A percentile compares a stretch with the other conserved stretches of the same genome.
Conservation (phyloP, 1,140 invertebrate genomes). For the Druon quercuslanigerum region DNA sequence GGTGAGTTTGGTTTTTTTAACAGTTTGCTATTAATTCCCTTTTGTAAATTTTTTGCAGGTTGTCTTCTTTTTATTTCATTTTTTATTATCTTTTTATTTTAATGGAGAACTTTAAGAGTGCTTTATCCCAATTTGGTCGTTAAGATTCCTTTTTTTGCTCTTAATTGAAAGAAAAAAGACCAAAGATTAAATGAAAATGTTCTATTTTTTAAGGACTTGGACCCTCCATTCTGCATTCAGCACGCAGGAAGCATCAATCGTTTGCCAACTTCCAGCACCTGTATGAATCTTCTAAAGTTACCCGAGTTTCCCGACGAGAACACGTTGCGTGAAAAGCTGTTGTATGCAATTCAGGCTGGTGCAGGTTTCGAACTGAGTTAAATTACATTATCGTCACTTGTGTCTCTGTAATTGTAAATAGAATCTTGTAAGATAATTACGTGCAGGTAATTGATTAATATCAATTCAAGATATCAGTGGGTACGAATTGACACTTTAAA, state of each 20-base stretch:
- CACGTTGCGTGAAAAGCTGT: slow-evolving; percentile 87
- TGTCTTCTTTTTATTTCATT: too few relatives aligned
- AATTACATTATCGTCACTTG: slow-evolving; percentile 47
- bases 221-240: slow-evolving; percentile 96
- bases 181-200: slow-evolving; percentile 26
- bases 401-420: slow-evolving; percentile 23
- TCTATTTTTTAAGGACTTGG: slow-evolving; percentile 83
- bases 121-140: too few relatives aligned
- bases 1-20: too few relatives aligned
- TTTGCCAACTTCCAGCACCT: slow-evolving; percentile 96
- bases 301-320: slow-evolving; percentile 91
- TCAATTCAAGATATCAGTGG: background rate
- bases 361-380: slow-evolving; percentile 97
- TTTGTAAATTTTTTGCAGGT: too few relatives aligned
- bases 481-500: background rate
- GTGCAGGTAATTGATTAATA: slow-evolving; percentile 3
- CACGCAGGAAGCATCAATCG: slow-evolving; percentile 90
- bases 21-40: too few relatives aligned
- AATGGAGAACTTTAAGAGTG: too few relatives aligned
- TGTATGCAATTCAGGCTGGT: slow-evolving; percentile 95
- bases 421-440: slow-evolving; percentile 23
- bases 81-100: too few relatives aligned
- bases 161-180: too few relatives aligned
- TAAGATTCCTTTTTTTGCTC: too few relatives aligned
- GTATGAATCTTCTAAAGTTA: slow-evolving; percentile 97